A percentile compares a stretch with the other conserved stretches of the same genome.
Conservation (phyloP, 2,797 vertebrate genomes). For the Fratercula arctica region DNA sequence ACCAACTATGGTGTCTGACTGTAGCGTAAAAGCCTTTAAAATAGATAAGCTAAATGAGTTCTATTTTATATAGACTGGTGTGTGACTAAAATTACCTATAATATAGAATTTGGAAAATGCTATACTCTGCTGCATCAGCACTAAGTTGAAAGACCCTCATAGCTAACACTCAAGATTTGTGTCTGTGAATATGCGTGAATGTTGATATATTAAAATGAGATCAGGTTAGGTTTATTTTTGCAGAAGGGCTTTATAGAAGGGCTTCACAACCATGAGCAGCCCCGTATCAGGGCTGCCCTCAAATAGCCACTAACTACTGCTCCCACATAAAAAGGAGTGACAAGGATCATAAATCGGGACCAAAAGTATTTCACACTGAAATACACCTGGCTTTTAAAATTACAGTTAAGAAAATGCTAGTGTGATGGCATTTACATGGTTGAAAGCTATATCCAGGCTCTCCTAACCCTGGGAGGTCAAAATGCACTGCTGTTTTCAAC, state of each 20-base stretch:
- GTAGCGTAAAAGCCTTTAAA: conserved; percentile 46
- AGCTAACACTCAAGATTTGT: not conserved
- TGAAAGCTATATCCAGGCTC: not conserved
- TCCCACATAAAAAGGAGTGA: not conserved
- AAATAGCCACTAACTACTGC: not conserved
- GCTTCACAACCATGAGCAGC: not conserved
- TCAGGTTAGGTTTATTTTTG: not conserved
- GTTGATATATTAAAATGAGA: not conserved
- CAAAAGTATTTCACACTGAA: not conserved
- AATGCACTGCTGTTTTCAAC: not conserved
- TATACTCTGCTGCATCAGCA: not conserved
- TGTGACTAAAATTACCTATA: not conserved
- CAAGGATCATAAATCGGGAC: not conserved
- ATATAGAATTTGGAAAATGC: not conserved
- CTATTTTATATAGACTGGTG: not conserved
- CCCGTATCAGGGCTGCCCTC: not conserved
- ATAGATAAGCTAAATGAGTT: conserved; percentile 47
- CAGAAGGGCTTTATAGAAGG: not conserved
- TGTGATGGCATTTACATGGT: not conserved
- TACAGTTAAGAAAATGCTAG: not conserved
- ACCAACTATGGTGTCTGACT: conserved; percentile 38
- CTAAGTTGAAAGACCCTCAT: not conserved
- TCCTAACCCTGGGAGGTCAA: not conserved
- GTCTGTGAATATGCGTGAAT: not conserved
- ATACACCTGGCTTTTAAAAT: not conserved